These are phyloP conservation scores for Drosophila demipolita DNA, from an alignment of 2,888 invertebrate species.

Conservation along the genomic window DNA sequence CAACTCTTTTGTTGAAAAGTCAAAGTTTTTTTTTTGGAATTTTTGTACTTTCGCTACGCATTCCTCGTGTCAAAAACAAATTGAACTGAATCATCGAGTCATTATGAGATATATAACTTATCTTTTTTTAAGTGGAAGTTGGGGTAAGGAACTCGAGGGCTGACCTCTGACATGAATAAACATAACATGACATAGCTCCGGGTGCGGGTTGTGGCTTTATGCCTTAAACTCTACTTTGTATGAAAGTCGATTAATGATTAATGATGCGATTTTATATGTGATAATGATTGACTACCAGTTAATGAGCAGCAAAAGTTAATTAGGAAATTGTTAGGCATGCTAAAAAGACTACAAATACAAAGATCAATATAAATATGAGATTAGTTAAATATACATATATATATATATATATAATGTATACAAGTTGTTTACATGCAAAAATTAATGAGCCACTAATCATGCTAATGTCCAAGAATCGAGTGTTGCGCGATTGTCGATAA, in stretches of 20 bases:
- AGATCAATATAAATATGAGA: not conserved
- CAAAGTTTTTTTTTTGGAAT: not conserved
- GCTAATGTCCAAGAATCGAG: slow-evolving; percentile 11
- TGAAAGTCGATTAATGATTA: slow-evolving; percentile 43
- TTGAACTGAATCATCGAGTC: slow-evolving; percentile 3
- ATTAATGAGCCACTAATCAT: not conserved
- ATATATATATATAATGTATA: slow-evolving; percentile 10
- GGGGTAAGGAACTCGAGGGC: slow-evolving; percentile 15
- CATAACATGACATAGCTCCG: slow-evolving; percentile 2
- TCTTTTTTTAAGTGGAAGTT: not conserved
- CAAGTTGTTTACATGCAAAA: slow-evolving; percentile 24
- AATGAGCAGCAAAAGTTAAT: slow-evolving; percentile 60
- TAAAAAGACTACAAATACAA: slow-evolving; percentile 35
- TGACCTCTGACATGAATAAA: slow-evolving; percentile 38
- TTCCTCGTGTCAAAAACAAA: not conserved
- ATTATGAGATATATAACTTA: slow-evolving; percentile 18
- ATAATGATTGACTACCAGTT: slow-evolving; percentile 38
- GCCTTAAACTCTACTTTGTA: slow-evolving; percentile 11
- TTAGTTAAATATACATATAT: not conserved
- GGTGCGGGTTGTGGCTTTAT: slow-evolving; percentile 13
- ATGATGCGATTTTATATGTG: slow-evolving; percentile 33
- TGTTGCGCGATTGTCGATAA: slow-evolving; percentile 33
- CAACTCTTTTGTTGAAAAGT: not conserved
- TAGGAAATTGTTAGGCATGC: slow-evolving; percentile 70
- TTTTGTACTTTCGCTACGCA: slow-evolving; percentile 5